Percentiles rank a stretch among this genome's conserved stretches.
These are phyloP conservation scores for Misgurnus anguillicaudatus DNA, from an alignment of 2,113 vertebrate species.

Conservation along the genomic window DNA sequence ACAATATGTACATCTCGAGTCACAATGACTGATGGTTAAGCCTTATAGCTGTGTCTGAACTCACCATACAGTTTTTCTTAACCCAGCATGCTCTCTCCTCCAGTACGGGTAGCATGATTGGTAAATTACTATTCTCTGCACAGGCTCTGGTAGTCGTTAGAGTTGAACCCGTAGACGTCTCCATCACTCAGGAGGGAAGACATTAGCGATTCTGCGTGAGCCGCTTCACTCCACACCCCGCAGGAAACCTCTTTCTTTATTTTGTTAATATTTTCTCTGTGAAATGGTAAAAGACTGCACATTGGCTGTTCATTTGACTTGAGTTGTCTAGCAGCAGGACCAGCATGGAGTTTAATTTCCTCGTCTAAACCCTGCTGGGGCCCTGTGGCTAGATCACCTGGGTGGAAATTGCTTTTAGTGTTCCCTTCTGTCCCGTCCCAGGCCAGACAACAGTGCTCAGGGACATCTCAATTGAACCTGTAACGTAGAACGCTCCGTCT, in stretches of 20 bases:
- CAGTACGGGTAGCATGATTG: constrained; percentile 10
- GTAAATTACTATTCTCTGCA: constrained; percentile 43
- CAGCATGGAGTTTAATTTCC: constrained; percentile 69
- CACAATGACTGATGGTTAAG: constrained; percentile 16
- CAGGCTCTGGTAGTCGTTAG: constrained; percentile 14
- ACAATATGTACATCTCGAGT: not conserved
- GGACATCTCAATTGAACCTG: constrained; percentile 26
- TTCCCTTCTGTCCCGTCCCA: constrained; percentile 60
- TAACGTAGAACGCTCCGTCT: constrained; percentile 2
- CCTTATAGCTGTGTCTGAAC: constrained; percentile 9
- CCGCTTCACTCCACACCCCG: constrained; percentile 37
- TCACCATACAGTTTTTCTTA: not conserved
- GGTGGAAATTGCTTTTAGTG: constrained; percentile 77
- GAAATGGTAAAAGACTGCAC: constrained; percentile 45
- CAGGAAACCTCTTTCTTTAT: constrained; percentile 49
- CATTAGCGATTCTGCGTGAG: constrained; percentile 51
- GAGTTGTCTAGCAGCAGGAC: constrained; percentile 58
- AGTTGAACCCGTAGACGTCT: constrained; percentile 41
- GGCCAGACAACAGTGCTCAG: constrained; percentile 31
- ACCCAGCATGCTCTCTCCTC: constrained; percentile 18
- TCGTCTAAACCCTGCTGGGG: constrained; percentile 67
- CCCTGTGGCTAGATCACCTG: constrained; percentile 72
- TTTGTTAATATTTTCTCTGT: constrained; percentile 57
- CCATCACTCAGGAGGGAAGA: constrained; percentile 47
- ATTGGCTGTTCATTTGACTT: constrained; percentile 63